phyloP scores from a whole-genome alignment of 2,797 vertebrate species.

The Danio kyathit region DNA sequence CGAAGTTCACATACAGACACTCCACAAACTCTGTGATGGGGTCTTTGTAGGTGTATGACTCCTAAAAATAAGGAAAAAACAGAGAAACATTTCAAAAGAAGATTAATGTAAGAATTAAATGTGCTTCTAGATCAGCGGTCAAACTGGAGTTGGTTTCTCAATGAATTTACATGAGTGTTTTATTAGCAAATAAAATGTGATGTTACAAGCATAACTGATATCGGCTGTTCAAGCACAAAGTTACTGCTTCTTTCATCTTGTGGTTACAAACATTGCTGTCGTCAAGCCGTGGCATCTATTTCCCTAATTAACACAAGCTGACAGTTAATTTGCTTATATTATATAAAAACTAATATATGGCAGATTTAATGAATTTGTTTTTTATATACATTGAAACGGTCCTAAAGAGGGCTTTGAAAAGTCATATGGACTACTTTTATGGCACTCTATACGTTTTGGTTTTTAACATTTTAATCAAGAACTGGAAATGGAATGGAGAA shows the following conservation, averaged over 20 bases:
- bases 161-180: neutral
- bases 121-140: neutral
- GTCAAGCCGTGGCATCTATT: neutral
- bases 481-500: no score
- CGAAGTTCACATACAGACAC: conserved; percentile 96
- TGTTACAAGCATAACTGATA: conserved; percentile 6
- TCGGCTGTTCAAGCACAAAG: neutral
- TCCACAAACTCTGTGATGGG: conserved; percentile 98
- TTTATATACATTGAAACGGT: neutral
- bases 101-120: neutral
- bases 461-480: neutral
- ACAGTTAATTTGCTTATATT: neutral
- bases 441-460: neutral
- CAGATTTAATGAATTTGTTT: neutral
- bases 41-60: conserved; percentile 97
- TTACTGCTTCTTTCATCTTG: conserved; percentile 18
- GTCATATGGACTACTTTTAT: conserved; percentile 1
- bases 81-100: conserved; percentile 13
- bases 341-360: neutral
- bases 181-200: conserved; percentile 1
- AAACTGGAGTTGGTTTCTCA: neutral
- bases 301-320: conserved; percentile 25
- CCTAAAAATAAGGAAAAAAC: conserved; percentile 72
- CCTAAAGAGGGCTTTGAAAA: neutral
- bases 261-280: neutral